phyloP scores from a whole-genome alignment of 2,888 invertebrate species.

The Arctia plantaginis region DNA sequence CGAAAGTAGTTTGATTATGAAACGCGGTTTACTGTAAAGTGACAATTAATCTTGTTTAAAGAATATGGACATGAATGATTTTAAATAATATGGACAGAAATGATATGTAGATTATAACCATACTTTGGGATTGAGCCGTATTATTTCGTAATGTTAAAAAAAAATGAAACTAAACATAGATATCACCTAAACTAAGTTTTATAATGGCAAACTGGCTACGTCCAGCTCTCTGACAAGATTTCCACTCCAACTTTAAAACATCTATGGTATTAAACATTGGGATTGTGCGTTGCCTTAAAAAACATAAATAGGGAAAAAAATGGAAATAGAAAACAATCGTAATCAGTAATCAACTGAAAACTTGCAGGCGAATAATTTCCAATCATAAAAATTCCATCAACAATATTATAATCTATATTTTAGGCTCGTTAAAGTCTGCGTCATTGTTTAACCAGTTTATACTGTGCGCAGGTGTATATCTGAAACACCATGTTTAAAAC shows the following conservation, averaged over 20 bases:
- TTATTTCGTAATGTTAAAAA: background rate
- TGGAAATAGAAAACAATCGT: conserved; percentile 19
- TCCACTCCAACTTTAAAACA: background rate
- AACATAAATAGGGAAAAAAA: conserved; percentile 12
- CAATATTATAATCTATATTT: conserved; percentile 32
- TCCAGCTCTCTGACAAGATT: background rate
- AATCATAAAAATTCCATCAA: conserved; percentile 27
- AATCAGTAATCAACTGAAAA: conserved; percentile 16
- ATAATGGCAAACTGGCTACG: background rate
- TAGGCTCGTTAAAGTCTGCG: conserved; percentile 35
- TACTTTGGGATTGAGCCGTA: background rate
- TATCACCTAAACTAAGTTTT: background rate
- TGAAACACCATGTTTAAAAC: conserved; percentile 64
- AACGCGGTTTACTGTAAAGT: background rate
- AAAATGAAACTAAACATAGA: background rate
- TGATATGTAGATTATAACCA: background rate
- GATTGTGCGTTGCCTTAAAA: background rate
- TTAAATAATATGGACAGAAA: background rate
- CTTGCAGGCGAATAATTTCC: conserved; percentile 53
- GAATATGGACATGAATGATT: background rate
- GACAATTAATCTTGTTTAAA: background rate
- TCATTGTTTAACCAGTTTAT: conserved; percentile 28
- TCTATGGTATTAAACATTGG: background rate
- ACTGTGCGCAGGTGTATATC: conserved; percentile 25
- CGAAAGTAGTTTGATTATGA: background rate